Evolutionary conservation across 2,888 invertebrate species (phyloP).

Genomic region (Smittia aterrima): DNA sequence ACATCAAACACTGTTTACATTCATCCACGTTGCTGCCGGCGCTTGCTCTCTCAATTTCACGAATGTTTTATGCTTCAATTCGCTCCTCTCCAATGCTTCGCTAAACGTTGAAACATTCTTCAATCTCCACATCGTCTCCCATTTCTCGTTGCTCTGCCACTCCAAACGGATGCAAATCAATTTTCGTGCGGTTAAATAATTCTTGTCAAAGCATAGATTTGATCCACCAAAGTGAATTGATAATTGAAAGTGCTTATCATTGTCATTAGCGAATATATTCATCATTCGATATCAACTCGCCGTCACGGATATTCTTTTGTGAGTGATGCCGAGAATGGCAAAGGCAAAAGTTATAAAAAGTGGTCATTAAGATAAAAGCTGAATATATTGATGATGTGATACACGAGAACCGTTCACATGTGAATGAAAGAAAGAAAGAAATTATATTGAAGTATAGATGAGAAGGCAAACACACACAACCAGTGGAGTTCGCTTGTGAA

Average conservation of each 20-base stretch:
- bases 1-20: not conserved
- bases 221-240: not conserved
- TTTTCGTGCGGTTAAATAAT: constrained; percentile 3
- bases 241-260: not conserved
- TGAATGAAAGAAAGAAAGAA: constrained; percentile 16
- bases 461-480: not conserved
- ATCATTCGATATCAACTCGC: no score
- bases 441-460: constrained; percentile 3
- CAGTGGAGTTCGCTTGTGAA: not conserved
- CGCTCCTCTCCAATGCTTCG: not conserved
- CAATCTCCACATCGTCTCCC: not conserved
- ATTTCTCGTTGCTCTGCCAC: not conserved
- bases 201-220: not conserved
- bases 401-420: not conserved
- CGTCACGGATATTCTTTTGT: no score
- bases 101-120: not conserved
- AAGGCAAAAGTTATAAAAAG: not conserved
- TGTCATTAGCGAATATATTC: not conserved
- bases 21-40: not conserved
- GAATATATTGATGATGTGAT: constrained; percentile 7
- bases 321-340: not conserved
- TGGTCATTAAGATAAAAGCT: constrained; percentile 1
- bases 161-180: not conserved
- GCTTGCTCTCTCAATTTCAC: not conserved
- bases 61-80: no score